Percentiles rank a stretch among this genome's conserved stretches.
These are phyloP conservation scores for Atlantisia rogersi DNA, from an alignment of 2,113 vertebrate genomes.

Conservation along the genomic window DNA sequence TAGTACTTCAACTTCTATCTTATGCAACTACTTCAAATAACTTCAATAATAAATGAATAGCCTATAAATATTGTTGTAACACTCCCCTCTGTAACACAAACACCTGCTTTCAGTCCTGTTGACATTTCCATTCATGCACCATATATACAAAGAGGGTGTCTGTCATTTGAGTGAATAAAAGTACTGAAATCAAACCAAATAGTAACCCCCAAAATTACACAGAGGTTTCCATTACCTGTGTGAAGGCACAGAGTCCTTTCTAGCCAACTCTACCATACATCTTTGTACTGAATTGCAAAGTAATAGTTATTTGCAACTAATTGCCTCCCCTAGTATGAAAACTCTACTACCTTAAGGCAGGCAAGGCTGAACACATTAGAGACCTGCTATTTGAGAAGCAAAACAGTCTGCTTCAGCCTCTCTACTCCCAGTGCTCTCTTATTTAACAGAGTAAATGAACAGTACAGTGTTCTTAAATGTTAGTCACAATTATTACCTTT, in stretches of 20 bases:
- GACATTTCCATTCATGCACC: background rate
- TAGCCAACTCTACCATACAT: background rate
- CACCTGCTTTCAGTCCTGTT: background rate
- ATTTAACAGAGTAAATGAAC: constrained; percentile 33
- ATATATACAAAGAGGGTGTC: background rate
- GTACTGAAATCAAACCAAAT: background rate
- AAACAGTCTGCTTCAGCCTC: constrained; percentile 39
- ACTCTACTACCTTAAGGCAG: constrained; percentile 36
- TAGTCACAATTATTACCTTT: constrained; percentile 44
- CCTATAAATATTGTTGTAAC: background rate
- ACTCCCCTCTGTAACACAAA: background rate
- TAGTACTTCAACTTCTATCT: background rate
- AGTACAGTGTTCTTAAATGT: constrained; percentile 11
- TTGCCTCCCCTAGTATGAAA: constrained; percentile 45
- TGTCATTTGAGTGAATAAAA: background rate
- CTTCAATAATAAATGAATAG: background rate
- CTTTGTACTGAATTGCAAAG: background rate
- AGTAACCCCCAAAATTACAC: background rate
- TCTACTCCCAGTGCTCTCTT: constrained; percentile 15
- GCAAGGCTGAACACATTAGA: constrained; percentile 48
- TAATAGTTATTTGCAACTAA: constrained; percentile 16
- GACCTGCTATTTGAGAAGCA: constrained; percentile 21
- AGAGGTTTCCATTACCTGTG: background rate
- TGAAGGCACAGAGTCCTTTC: background rate
- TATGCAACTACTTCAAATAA: background rate